A percentile compares a stretch with the other conserved stretches of the same genome.
Conservation (phyloP, 2,797 vertebrate genomes). For the Carcharodon carcharias region DNA sequence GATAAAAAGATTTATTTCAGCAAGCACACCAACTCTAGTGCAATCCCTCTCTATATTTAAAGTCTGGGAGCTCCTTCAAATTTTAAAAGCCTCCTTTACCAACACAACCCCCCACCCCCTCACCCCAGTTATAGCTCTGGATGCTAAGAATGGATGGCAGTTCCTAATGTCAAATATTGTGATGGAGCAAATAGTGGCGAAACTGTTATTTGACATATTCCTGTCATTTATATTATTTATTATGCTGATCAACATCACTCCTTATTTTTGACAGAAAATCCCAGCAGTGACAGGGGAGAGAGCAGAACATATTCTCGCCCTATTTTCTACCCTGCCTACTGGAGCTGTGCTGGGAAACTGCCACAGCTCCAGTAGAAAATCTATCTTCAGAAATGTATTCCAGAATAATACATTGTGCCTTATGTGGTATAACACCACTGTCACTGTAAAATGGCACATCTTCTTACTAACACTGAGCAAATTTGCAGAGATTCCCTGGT, state of each 20-base stretch:
- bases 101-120: no score
- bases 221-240: not conserved
- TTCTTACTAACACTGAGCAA: not conserved
- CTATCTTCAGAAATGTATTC: not conserved
- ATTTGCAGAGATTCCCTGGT: not conserved
- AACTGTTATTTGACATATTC: not conserved
- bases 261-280: not conserved
- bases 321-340: not conserved
- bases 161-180: not conserved
- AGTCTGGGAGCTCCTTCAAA: not conserved
- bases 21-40: not conserved
- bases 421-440: not conserved
- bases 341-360: not conserved
- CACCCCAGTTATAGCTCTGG: not conserved
- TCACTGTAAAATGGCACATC: not conserved
- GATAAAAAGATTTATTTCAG: not conserved
- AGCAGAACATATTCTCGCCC: not conserved
- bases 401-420: not conserved
- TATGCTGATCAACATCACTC: no score
- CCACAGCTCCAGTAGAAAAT: not conserved
- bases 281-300: not conserved
- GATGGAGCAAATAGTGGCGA: not conserved
- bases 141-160: not conserved
- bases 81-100: not conserved
- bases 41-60: not conserved